Base-by-base conservation (phyloP, 2,888 invertebrate genomes). In the Idaea dimidiata region DNA sequence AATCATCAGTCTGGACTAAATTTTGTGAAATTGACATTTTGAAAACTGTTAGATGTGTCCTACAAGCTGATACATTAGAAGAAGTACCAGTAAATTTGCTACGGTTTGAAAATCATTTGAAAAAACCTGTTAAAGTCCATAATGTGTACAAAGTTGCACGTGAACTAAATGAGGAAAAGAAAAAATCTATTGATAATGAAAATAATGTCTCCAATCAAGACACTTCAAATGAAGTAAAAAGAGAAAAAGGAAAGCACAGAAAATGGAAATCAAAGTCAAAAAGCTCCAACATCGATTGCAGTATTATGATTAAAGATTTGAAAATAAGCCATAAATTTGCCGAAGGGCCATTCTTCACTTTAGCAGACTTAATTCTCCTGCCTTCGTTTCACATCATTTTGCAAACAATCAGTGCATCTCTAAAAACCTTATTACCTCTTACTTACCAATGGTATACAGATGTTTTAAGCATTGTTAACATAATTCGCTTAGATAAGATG, bases 11-110 rank as follows among this genome's bases (percentile, higher is more conserved):
- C 54, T 98, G 98, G 98, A 98, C 98, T 0, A 96, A 96, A 77
- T 97, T 97, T 82, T 98, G 98, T 91, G 98, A 98, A 92, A 93
- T 96, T 4, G 97, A 97, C 79, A 89, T 97, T 57, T 93, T 96
- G 14, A 82, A 88, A 61, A 93, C 95, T 0, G 86, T 95, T 0
- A 93, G 93, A 66, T 76, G 86, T n/a, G 71, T 94, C 59, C 71
- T 92, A 17, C 71, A 54, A 18, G 59, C 43, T 17, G 70, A 73
- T 17, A 72, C 70, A 53, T 63, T 83, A 24, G 63, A 75, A 56
- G 77, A 83, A 67, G 68, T 98, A 61, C 97, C 98, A 0, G 82
- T 87, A n/a, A 95, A 95, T 76, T 82, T 98, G 59, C 92, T 95
- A 0, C 93, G 96, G 68, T 97, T 98, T 78, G 98, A 99, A 86